These are phyloP conservation scores for Hirtodrosophila alboralis DNA, from an alignment of 2,888 invertebrate species.

Conservation along the genomic window DNA sequence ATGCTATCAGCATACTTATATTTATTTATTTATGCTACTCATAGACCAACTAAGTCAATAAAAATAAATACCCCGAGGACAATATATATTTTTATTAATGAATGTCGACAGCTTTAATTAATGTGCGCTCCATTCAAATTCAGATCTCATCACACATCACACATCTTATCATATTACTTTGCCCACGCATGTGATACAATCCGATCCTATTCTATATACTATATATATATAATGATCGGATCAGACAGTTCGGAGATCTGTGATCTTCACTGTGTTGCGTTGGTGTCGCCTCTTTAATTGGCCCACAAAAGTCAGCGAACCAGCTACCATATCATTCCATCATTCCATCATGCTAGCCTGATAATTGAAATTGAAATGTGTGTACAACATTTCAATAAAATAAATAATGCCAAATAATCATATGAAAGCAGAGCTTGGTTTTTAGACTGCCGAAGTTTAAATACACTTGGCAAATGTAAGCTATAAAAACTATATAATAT, in stretches of 20 bases:
- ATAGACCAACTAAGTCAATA: neutral
- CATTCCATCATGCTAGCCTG: constrained; percentile 30
- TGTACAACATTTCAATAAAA: constrained; percentile 49
- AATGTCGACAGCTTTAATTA: constrained; percentile 53
- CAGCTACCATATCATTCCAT: constrained; percentile 2
- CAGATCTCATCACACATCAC: constrained; percentile 20
- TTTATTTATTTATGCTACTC: constrained; percentile 11
- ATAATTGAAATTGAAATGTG: constrained; percentile 61
- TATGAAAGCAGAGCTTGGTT: neutral
- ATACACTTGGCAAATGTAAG: constrained; percentile 17
- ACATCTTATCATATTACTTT: constrained; percentile 8
- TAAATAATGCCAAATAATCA: constrained; percentile 43
- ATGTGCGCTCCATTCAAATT: constrained; percentile 36
- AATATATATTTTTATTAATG: constrained; percentile 15
- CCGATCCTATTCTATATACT: constrained; percentile 13
- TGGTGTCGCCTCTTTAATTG: constrained; percentile 39
- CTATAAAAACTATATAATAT: no score
- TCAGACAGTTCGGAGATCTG: constrained; percentile 33
- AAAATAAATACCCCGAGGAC: constrained; percentile 5
- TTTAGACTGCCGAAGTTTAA: neutral
- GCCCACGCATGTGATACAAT: constrained; percentile 48
- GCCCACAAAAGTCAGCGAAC: constrained; percentile 29
- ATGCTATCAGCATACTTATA: constrained; percentile 35
- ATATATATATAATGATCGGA: constrained; percentile 19
- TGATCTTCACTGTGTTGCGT: constrained; percentile 27